Percentiles rank a stretch among this genome's conserved stretches.
Conservation (phyloP, 2,113 vertebrate species). For the Haemorhous mexicanus region DNA sequence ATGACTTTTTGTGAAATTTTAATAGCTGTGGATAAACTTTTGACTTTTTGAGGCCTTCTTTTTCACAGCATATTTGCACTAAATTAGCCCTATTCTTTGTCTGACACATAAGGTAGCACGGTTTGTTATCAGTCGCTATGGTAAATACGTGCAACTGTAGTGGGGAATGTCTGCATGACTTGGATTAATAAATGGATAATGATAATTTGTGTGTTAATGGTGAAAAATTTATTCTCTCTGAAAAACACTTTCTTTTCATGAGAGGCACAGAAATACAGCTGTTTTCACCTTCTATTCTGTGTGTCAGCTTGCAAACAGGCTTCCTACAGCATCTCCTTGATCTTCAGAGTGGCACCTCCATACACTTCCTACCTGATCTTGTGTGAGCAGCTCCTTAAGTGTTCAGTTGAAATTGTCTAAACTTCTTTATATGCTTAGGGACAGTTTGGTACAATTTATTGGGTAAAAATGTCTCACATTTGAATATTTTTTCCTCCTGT, state of each 20-base stretch:
- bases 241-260: neutral
- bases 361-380: neutral
- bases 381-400: neutral
- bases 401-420: neutral
- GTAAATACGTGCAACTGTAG: neutral
- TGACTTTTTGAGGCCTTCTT: neutral
- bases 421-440: neutral
- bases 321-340: neutral
- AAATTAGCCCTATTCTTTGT: neutral
- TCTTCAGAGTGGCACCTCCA: neutral
- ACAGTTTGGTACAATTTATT: neutral
- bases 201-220: neutral
- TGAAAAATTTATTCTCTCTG: neutral
- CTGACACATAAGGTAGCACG: neutral
- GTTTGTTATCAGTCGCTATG: neutral
- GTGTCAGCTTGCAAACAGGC: neutral
- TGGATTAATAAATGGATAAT: neutral
- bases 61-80: neutral
- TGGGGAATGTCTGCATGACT: neutral
- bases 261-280: neutral
- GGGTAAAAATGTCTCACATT: neutral
- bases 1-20: neutral
- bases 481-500: neutral
- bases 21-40: neutral
- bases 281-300: neutral